phyloP scores from a whole-genome alignment of 92 coral and sea anemone genomes.

The Epizoanthus ramosus region DNA sequence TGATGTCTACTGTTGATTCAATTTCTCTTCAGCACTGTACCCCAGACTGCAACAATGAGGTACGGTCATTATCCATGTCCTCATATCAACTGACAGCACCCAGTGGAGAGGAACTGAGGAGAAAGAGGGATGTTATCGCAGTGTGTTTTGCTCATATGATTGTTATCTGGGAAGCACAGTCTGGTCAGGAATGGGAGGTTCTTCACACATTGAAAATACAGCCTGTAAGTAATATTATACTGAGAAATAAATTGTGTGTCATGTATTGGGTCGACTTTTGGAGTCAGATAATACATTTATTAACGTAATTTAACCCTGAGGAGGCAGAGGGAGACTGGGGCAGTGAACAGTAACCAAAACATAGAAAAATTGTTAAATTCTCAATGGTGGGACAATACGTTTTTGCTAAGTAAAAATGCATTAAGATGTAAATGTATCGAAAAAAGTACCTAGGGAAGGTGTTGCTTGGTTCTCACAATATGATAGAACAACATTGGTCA shows the following conservation, averaged over 20 bases:
- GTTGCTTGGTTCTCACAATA: too few species aligned
- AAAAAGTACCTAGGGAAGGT: too few species aligned
- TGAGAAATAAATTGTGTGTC: not conserved
- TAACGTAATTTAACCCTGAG: too few species aligned
- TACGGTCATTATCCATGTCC: constrained; percentile 64
- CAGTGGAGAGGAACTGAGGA: constrained; percentile 19
- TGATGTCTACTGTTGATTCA: not conserved
- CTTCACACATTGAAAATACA: constrained; percentile 68
- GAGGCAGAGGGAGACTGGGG: too few species aligned
- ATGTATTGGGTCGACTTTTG: not conserved
- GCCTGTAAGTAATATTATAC: constrained; percentile 47
- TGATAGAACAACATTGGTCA: too few species aligned
- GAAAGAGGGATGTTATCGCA: constrained; percentile 73
- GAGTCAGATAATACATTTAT: too few species aligned
- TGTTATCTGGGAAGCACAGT: constrained; percentile 65
- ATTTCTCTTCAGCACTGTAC: constrained; percentile 57
- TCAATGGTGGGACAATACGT: too few species aligned
- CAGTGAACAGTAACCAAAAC: too few species aligned
- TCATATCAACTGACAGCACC: constrained; percentile 56
- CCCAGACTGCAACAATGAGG: constrained; percentile 48
- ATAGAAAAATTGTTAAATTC: too few species aligned
- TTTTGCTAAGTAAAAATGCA: too few species aligned
- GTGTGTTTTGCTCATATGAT: constrained; percentile 74
- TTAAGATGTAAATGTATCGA: too few species aligned
- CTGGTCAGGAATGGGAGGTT: constrained; percentile 71